These are phyloP conservation scores for Brachylomia viminalis DNA, from an alignment of 2,888 invertebrate genomes.

Conservation along the genomic window DNA sequence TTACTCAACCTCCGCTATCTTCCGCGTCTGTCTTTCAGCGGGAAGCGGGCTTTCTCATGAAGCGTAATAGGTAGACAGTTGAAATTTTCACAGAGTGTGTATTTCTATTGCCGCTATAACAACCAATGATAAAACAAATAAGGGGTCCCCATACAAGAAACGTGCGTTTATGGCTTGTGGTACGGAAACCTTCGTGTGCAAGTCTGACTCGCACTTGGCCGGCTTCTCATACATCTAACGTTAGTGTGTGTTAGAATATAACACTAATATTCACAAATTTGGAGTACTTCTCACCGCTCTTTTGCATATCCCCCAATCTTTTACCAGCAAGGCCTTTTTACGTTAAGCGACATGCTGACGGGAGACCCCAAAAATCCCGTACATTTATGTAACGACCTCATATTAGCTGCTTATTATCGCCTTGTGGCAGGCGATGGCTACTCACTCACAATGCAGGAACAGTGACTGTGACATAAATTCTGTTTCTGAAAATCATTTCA, in stretches of 20 bases:
- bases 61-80: too few species aligned
- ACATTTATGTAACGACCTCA: constrained; percentile 31
- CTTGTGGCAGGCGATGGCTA: not conserved
- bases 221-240: not conserved
- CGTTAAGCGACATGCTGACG: constrained; percentile 15
- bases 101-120: not conserved
- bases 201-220: too few species aligned
- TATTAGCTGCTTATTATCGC: constrained; percentile 25
- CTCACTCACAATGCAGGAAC: not conserved
- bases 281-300: not conserved
- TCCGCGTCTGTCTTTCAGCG: too few species aligned
- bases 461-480: not conserved
- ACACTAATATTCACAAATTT: not conserved
- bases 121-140: too few species aligned
- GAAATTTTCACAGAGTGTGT: too few species aligned
- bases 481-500: not conserved
- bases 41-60: too few species aligned
- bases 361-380: constrained; percentile 19
- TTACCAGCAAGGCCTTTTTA: constrained; percentile 31
- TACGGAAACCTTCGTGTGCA: too few species aligned
- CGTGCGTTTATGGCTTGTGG: too few species aligned
- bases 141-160: too few species aligned
- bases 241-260: too few species aligned
- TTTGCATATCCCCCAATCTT: constrained; percentile 25
- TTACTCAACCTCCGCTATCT: too few species aligned